Evolutionary conservation across 2,113 vertebrate genomes (phyloP).

Genomic region (Cyphomyrus discorhynchus): DNA sequence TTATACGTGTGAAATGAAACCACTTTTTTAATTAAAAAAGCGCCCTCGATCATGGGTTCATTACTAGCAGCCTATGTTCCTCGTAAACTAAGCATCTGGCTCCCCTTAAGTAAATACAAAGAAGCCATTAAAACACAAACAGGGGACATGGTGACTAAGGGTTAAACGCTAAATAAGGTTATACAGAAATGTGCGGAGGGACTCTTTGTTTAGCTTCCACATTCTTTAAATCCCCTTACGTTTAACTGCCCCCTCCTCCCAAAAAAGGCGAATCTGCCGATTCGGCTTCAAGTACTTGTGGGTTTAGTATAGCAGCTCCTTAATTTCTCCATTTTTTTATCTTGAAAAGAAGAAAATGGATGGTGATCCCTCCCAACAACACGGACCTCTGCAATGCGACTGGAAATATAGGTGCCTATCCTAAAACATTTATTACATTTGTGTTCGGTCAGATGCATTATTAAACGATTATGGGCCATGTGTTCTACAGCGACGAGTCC

Average conservation of each 20-base stretch:
- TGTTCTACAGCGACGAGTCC: background rate
- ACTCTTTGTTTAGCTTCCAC: conserved; percentile 29
- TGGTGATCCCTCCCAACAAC: conserved; percentile 45
- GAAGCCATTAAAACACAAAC: conserved; percentile 11
- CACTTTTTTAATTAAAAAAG: background rate
- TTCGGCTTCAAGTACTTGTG: background rate
- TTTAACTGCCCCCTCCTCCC: background rate
- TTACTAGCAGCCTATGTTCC: background rate
- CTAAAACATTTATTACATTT: conserved; percentile 21
- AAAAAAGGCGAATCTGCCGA: background rate
- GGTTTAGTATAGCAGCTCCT: background rate
- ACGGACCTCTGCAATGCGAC: conserved; percentile 68
- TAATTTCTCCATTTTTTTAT: background rate
- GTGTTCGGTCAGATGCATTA: background rate
- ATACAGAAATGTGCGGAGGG: conserved; percentile 21
- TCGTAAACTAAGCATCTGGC: conserved; percentile 5
- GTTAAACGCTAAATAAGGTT: conserved; percentile 30
- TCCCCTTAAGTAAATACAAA: background rate
- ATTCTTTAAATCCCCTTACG: conserved; percentile 20
- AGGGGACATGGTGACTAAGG: conserved; percentile 16
- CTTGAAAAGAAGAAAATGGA: conserved; percentile 57
- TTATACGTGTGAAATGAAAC: background rate
- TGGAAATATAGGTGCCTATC: conserved; percentile 33
- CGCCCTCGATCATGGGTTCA: background rate
- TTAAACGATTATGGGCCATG: conserved; percentile 3